Base-by-base conservation (phyloP, 37 sponge, comb jelly and placozoan species). In the Spongia lamella region DNA sequence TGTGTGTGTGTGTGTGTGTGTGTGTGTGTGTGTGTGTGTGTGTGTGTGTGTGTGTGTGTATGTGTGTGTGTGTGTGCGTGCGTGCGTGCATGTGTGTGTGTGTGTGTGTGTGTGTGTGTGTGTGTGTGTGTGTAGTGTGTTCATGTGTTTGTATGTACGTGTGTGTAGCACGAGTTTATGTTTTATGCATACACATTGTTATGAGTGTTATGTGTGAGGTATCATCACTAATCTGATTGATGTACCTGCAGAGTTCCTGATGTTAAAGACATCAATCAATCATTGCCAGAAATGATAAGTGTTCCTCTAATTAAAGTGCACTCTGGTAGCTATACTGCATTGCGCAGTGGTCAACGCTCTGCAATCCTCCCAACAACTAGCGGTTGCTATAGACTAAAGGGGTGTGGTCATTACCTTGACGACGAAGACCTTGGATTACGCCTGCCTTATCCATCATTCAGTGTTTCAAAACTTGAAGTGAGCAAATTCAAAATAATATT, bases 381-480 rank as follows among this genome's bases (percentile, higher is more conserved):
- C 16, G 66, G 38, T 6, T 61, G 72, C 22, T 85, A 79, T 47
- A 40, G 86, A 26, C 73, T 85, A 26, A 85, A 85, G 79, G 86
- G 86, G 53, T 85, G 86, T 79, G 86, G 86, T 17, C 63, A 72
- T 32, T 81, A 71, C 51, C 40, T 72, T 7, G 64, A 81, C 38
- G 56, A 16, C 1, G 82, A 62, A 20, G 82, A 64, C 1, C 11
- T 60, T 7, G 24, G 73, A 22, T 9, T 43, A 9, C 47, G 47
- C 5, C 47, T 43, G 9, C 47, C 47, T 43, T 43, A 43, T 9
- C 47, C 47, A 13, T 43, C 47, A 5, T 43, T 43, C 47, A 43
- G 47, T 43, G 9, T 43, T 9, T 43, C 47, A 13, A 43, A 9
- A 5, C 5, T 43, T 43, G 47, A 43, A 43, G 47, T 43, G 47